Percentiles rank a stretch among this genome's conserved stretches.
Conservation (phyloP, 2,797 vertebrate species). For the Catamblyrhynchus diadema region DNA sequence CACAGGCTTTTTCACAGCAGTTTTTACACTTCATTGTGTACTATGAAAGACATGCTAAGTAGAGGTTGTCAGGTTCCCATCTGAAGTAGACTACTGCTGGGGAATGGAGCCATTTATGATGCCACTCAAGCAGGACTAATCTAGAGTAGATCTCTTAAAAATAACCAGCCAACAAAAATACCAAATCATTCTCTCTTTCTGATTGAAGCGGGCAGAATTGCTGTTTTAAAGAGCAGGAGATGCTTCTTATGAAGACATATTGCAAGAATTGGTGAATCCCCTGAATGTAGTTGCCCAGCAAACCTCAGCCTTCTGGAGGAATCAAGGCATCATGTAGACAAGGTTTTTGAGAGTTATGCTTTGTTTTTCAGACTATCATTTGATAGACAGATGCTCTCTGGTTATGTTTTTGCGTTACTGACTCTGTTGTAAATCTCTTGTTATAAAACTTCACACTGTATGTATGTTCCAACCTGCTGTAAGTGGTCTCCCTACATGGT, state of each 20-base stretch:
- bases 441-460: neutral
- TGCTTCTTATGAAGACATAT: constrained; percentile 56
- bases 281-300: neutral
- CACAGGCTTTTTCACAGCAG: constrained; percentile 75
- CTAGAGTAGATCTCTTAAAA: constrained; percentile 80
- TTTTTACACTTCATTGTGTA: constrained; percentile 82
- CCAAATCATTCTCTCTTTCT: constrained; percentile 64
- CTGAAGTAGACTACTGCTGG: constrained; percentile 74
- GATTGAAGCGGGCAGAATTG: constrained; percentile 59
- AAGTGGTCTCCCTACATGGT: neutral
- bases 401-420: neutral
- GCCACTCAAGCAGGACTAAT: constrained; percentile 82
- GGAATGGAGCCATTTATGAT: constrained; percentile 80
- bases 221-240: constrained; percentile 56
- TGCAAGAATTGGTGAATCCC: constrained; percentile 46
- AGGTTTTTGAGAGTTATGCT: neutral
- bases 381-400: neutral
- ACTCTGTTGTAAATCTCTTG: neutral
- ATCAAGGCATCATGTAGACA: neutral
- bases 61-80: constrained; percentile 80
- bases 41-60: constrained; percentile 80
- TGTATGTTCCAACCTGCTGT: neutral
- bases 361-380: neutral
- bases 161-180: constrained; percentile 74
- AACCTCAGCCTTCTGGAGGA: neutral